Evolutionary conservation across 2,797 vertebrate species (phyloP), one percentile per base, ranked within the genome.

Genomic region (Mallotus villosus): DNA sequence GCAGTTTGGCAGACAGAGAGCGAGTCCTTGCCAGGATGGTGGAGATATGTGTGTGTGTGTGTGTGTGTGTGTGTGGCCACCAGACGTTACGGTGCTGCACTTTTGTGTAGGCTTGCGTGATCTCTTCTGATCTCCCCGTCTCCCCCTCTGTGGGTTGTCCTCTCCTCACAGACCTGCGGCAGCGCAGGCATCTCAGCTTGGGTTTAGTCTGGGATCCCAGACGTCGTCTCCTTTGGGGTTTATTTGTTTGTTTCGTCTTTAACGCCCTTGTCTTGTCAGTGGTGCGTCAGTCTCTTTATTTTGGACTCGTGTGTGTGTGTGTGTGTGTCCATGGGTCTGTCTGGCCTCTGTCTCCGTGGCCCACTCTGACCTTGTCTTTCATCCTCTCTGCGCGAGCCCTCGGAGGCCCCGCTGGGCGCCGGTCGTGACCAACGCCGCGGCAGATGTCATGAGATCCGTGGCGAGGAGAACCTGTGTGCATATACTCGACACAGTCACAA

Each of bases 321-420:
- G 63, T 59, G 21, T 53, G 65, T 69, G 66, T 71, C 37, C 16
- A 16, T 63, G 75, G 75, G 78, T 80, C 74, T 70, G 73, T 72
- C 51, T 64, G 67, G 68, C 46, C 65, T 84, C 83, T 71, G 78
- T 89, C 88, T 86, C 86, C 81, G 82, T 74, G 85, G 84, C 88
- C 83, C 84, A 85, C 84, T 84, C 73, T 87, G 90, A 90, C 89
- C 89, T 87, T 84, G 19, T 83, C 90, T 91, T 91, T 91, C 90
- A 91, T 91, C 89, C 86, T 80, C 81, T 86, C 85, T 78, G 79
- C 79, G 85, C 79, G 85, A 87, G 84, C 81, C 84, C 81, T 74
- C 72, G 85, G 78, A 41, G 34, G 76, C 86, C 88, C 14, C 14
- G 82, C 86, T 80, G 89, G 0, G 87, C 78, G 67, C 71, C 1